Evolutionary conservation across 2,888 invertebrate species (phyloP), one percentile per base, ranked within the genome.

Genomic region (Brenthis ino): DNA sequence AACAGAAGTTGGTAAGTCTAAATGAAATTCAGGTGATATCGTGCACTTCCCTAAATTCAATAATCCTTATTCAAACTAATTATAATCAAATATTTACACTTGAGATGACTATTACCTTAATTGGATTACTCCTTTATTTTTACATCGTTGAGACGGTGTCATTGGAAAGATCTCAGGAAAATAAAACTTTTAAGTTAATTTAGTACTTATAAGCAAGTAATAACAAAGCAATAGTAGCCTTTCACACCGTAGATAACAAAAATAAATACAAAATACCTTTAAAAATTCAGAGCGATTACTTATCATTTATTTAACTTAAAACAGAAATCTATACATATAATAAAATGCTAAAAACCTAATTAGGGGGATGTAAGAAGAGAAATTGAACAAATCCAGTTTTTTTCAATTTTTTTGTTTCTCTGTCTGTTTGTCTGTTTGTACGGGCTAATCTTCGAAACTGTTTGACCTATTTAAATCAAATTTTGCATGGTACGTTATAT

Each of bases 61-160:
- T 24, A 0, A 50, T 24, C 20, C 37, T 63, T 37, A 53, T 54
- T 53, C 14, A 37, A 54, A 14, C 63, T 53, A 63, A 54, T 63
- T 63, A 54, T 53, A 63, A 43, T 24, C 37, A 63, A 63, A 53
- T 53, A 54, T 63, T 53, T 54, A 37, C 16, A 53, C 8, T 20
- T 33, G 20, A 63, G 37, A 60, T 50, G 20, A 47, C 20, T 11
- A 37, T 37, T 37, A 13, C 14, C 51, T 14, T 63, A 63, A 63
- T 63, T 63, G 61, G 61, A 53, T n/a, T 20, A 63, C 53, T 43
- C 53, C 53, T 51, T 63, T 63, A 63, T 61, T 48, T 65, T 54
- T 16, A 24, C 53, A 14, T 47, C 54, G 13, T 51, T 65, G 37
- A 56, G 47, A 33, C 20, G 33, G 16, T 16, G 16, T 16, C 16